A percentile compares a stretch with the other conserved stretches of the same genome.
phyloP scores from a whole-genome alignment of 2,797 vertebrate genomes.

The Salmo trutta region DNA sequence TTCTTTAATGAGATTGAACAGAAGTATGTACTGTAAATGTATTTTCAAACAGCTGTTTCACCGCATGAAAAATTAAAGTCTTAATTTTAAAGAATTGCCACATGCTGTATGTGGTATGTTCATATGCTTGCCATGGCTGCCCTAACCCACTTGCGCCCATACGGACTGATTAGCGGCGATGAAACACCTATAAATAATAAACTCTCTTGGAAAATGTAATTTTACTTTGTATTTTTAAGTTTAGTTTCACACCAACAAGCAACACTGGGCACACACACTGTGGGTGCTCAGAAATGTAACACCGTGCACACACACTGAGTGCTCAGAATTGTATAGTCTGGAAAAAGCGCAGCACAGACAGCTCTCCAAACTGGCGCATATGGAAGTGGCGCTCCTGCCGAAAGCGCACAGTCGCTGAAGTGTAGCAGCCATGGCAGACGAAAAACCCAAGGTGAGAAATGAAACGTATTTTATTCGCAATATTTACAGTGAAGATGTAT shows the following conservation, averaged over 20 bases:
- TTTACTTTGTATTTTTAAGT: too few relatives aligned
- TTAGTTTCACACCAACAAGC: too few relatives aligned
- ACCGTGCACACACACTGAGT: not conserved
- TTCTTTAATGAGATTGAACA: conserved; percentile 25
- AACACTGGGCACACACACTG: not conserved
- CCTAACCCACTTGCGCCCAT: too few relatives aligned
- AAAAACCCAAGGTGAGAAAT: conserved; percentile 89
- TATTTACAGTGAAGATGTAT: not conserved
- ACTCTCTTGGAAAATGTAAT: too few relatives aligned
- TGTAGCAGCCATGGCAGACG: conserved; percentile 86
- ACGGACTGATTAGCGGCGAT: too few relatives aligned
- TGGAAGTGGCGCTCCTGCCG: conserved; percentile 35
- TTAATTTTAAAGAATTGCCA: conserved; percentile 48
- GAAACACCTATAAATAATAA: too few relatives aligned
- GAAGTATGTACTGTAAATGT: conserved; percentile 25
- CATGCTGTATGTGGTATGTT: too few relatives aligned
- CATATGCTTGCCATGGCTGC: too few relatives aligned
- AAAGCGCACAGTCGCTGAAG: conserved; percentile 35
- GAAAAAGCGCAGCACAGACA: not conserved
- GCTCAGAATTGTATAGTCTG: not conserved
- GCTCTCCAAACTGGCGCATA: conserved; percentile 8
- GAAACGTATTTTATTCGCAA: not conserved
- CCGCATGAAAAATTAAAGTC: conserved; percentile 60
- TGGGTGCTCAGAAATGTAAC: not conserved
- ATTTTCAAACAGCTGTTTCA: conserved; percentile 59